These are phyloP conservation scores for Phaenicophaeus curvirostris DNA, from an alignment of 2,797 vertebrate species.

Conservation along the genomic window DNA sequence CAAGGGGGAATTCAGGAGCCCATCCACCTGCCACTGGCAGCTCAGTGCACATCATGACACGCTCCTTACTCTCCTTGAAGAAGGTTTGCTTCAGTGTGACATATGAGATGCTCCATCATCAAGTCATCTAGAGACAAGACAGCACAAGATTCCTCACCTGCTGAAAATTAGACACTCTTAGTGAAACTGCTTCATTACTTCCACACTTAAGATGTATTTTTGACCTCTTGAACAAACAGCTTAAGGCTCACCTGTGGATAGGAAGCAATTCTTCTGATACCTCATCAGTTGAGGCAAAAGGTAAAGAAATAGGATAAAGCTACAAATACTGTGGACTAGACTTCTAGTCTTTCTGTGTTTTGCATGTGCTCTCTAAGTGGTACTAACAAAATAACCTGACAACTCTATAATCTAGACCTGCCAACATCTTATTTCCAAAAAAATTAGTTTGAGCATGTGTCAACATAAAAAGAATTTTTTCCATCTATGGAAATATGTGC, in stretches of 20 bases:
- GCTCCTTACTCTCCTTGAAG: neutral
- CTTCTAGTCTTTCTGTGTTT: neutral
- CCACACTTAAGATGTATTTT: neutral
- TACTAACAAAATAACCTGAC: neutral
- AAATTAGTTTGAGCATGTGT: neutral
- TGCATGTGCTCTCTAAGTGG: neutral
- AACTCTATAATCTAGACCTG: neutral
- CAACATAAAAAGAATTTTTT: neutral
- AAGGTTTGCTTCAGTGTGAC: neutral
- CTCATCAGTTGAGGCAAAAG: neutral
- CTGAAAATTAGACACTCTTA: neutral
- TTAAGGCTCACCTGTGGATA: neutral
- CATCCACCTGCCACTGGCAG: accelerated
- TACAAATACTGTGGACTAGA: neutral
- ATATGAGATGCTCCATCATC: neutral
- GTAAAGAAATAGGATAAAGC: neutral
- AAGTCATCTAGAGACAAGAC: neutral
- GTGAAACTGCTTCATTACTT: neutral
- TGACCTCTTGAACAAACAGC: neutral
- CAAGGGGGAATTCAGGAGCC: neutral
- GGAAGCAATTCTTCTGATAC: neutral
- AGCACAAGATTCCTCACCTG: neutral
- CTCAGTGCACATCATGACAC: accelerated
- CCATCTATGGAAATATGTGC: neutral
- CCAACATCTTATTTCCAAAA: neutral